Evolutionary conservation across 1,140 invertebrate species (phyloP).

Genomic region (Drosophila repleta): DNA sequence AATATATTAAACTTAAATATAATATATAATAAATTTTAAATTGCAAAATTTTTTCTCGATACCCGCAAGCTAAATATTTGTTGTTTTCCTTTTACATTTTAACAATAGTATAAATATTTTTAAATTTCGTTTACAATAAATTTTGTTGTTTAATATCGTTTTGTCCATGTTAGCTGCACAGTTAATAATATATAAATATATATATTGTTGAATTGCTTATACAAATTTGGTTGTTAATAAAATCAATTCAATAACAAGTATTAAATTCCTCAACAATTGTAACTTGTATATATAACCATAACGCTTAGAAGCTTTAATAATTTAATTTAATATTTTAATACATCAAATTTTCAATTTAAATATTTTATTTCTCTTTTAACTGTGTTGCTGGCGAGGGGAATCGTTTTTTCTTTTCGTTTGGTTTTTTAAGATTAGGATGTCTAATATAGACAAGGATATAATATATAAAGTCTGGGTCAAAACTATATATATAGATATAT

Average conservation of each 20-base stretch:
- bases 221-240: conserved; percentile 16
- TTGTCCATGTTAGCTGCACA: conserved; percentile 49
- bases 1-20: conserved; percentile 65
- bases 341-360: neutral
- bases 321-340: neutral
- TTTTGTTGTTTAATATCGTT: conserved; percentile 29
- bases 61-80: conserved; percentile 67
- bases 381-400: conserved; percentile 24
- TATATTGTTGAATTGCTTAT: conserved; percentile 10
- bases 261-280: conserved; percentile 32
- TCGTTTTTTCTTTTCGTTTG: conserved; percentile 27
- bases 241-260: conserved; percentile 38
- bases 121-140: conserved; percentile 4
- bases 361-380: conserved; percentile 14
- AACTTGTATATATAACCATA: conserved; percentile 35
- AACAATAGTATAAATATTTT: conserved; percentile 33
- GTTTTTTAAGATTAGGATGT: conserved; percentile 67
- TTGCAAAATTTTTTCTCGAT: conserved; percentile 60
- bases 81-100: conserved; percentile 33
- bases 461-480: conserved; percentile 64
- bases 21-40: conserved; percentile 74
- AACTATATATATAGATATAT: conserved; percentile 48
- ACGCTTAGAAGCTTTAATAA: conserved; percentile 3
- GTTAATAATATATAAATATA: conserved; percentile 21
- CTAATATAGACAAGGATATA: conserved; percentile 81